These are phyloP conservation scores for Psammodynastes pulverulentus DNA, from an alignment of 2,113 vertebrate genomes.

Conservation along the genomic window DNA sequence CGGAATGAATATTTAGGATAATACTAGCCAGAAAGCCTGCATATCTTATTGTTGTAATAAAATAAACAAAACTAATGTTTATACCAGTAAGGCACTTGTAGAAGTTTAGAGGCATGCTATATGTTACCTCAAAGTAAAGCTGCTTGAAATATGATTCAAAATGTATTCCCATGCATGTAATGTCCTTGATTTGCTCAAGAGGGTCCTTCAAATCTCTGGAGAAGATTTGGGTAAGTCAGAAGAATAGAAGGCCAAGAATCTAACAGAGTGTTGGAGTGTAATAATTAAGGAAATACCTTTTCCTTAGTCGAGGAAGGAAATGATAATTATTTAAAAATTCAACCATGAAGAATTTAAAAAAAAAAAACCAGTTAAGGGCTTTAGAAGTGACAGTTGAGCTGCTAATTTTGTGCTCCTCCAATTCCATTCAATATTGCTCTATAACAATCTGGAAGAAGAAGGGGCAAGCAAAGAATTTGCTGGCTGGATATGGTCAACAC, in stretches of 20 bases:
- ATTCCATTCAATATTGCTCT: neutral
- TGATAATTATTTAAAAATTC: neutral
- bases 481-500: neutral
- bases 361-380: neutral
- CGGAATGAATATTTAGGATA: neutral
- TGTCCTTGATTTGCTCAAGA: neutral
- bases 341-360: neutral
- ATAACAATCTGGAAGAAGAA: neutral
- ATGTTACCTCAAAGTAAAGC: neutral
- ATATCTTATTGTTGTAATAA: neutral
- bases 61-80: neutral
- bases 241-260: neutral
- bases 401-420: neutral
- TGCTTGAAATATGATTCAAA: neutral
- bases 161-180: neutral
- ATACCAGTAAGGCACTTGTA: neutral
- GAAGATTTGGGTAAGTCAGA: neutral
- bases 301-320: neutral
- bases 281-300: neutral
- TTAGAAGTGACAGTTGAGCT: neutral
- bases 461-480: neutral
- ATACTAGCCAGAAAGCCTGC: neutral
- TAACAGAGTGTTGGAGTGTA: neutral
- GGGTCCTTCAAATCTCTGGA: neutral
- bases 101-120: neutral